Conservation (phyloP, 2,888 invertebrate genomes). For the Brenthis ino region DNA sequence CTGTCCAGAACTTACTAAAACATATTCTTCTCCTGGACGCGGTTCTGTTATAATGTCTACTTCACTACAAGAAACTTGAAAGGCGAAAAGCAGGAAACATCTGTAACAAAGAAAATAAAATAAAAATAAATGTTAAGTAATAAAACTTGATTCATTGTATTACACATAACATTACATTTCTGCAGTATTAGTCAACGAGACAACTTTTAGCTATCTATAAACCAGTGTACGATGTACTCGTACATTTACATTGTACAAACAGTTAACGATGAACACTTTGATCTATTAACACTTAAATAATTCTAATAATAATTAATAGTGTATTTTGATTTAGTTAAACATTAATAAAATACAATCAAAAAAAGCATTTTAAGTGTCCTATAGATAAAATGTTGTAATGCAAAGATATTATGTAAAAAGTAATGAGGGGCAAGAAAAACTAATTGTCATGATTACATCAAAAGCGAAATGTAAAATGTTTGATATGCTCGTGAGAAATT, state of each 20-base stretch:
- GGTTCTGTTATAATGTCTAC: constrained; percentile 85
- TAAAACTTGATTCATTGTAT: not conserved
- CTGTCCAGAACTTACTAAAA: constrained; percentile 82
- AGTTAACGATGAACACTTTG: too few species aligned
- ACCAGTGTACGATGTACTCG: too few species aligned
- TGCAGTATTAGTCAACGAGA: too few species aligned
- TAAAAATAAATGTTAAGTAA: constrained; percentile 5
- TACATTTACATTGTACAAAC: too few species aligned
- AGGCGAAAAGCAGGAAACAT: constrained; percentile 74
- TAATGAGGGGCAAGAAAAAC: constrained; percentile 55
- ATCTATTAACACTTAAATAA: too few species aligned
- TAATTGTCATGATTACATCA: constrained; percentile 51
- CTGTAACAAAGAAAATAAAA: constrained; percentile 69
- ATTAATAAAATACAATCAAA: too few species aligned
- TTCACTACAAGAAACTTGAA: constrained; percentile 72
- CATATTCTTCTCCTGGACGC: constrained; percentile 85
- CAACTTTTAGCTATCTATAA: too few species aligned
- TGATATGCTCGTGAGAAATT: constrained; percentile 73
- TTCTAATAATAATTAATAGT: too few species aligned
- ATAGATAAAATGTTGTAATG: constrained; percentile 32
- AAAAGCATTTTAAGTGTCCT: not conserved
- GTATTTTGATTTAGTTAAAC: too few species aligned
- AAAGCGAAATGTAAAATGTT: constrained; percentile 10
- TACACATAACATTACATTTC: too few species aligned
- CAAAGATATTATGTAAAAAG: constrained; percentile 66